phyloP scores from a whole-genome alignment of 1,140 invertebrate species.

The Yoshiicerus persimilis region DNA sequence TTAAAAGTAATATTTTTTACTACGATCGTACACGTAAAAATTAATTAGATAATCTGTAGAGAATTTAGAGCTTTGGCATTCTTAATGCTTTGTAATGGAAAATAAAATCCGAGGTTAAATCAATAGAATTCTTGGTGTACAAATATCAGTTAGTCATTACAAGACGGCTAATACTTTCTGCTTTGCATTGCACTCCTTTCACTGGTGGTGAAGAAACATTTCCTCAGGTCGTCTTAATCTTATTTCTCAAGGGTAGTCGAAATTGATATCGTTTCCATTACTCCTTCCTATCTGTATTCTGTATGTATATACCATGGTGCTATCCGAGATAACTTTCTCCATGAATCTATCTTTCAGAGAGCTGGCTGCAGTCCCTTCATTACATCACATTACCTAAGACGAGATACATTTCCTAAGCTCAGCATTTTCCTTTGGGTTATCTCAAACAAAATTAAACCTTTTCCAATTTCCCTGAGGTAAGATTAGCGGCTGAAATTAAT shows the following conservation, averaged over 20 bases:
- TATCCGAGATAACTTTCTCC: background rate
- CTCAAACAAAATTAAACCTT: background rate
- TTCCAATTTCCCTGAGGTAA: background rate
- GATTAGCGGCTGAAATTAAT: slow-evolving; percentile 3
- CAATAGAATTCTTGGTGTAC: background rate
- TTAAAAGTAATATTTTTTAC: too few relatives aligned
- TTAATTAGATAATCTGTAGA: background rate
- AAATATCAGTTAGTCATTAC: background rate
- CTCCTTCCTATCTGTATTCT: background rate
- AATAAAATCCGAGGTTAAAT: background rate
- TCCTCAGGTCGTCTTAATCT: background rate
- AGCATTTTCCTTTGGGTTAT: background rate
- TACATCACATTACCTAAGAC: background rate
- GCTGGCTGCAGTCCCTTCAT: background rate
- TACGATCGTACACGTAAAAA: background rate
- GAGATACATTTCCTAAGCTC: background rate
- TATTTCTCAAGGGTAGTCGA: background rate
- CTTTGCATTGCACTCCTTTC: background rate
- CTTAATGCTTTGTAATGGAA: background rate
- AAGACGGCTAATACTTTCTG: background rate
- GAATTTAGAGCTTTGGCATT: background rate
- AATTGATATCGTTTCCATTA: background rate
- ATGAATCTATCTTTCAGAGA: background rate
- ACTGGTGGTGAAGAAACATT: background rate
- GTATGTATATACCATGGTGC: too few relatives aligned